Percentiles rank a stretch among this genome's conserved stretches.
Conservation (phyloP, 2,888 invertebrate genomes). For the Amitus sp. region DNA sequence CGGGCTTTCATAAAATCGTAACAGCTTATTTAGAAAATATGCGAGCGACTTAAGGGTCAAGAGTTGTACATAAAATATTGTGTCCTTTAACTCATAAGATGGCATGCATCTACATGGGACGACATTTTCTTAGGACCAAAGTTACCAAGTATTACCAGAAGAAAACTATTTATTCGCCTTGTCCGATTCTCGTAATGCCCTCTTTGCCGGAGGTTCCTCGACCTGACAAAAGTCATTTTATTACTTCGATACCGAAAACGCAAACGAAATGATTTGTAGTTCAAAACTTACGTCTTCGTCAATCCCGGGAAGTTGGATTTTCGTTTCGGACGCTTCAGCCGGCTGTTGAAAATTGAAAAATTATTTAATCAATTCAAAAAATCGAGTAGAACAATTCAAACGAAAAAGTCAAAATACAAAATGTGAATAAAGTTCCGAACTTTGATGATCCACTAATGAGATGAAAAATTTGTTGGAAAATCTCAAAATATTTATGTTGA, state of each 20-base stretch:
- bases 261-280: background rate
- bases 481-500: too few species aligned
- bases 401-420: background rate
- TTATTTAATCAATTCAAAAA: background rate
- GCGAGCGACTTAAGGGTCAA: conserved; percentile 62
- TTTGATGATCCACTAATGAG: background rate
- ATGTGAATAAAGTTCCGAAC: too few species aligned
- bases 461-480: too few species aligned
- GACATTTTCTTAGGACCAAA: too few species aligned
- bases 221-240: conserved; percentile 45
- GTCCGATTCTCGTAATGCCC: conserved; percentile 62
- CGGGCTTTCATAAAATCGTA: conserved; percentile 47
- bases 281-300: conserved; percentile 67
- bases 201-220: conserved; percentile 63
- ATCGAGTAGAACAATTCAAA: background rate
- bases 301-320: conserved; percentile 79
- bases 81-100: conserved; percentile 63
- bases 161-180: conserved; percentile 62
- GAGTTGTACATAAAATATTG: conserved; percentile 64
- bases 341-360: conserved; percentile 68
- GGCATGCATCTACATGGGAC: conserved; percentile 36
- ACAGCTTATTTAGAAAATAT: conserved; percentile 60
- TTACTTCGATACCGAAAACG: background rate
- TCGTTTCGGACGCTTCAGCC: conserved; percentile 82
- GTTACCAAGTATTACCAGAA: too few species aligned